Base-by-base conservation (phyloP, 64 coral and sea anemone genomes). In the Stichodactyla mertensii region DNA sequence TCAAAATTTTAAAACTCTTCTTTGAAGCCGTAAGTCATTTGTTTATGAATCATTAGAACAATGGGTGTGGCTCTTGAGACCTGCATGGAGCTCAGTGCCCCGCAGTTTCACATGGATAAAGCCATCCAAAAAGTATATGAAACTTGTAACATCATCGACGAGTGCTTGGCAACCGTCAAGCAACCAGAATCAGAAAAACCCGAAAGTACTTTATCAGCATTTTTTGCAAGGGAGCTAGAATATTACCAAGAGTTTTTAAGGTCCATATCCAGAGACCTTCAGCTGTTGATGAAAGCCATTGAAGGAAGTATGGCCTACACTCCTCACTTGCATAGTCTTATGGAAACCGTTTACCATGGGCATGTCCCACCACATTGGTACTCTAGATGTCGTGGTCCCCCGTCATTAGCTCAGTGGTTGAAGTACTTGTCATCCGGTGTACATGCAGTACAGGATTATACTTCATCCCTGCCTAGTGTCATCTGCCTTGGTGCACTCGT, bases 401-500 rank as follows among this genome's bases (percentile, higher is more conserved):
- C 26, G 4, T 19, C 45, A 1, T 53, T 81, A 20, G 52, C 51
- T 20, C 5, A 10, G 78, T 81, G 78, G 78, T 19, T 81, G 20
- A 28, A 81, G 78, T 4, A 26, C 24, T 74, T 74, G 26, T 74
- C 69, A 31, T 74, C 22, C 4, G 24, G 10, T 9, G 24, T 74
- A 23, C 9, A 11, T 74, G n/a, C 69, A 27, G 52, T 81, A 53
- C 78, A 81, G 45, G 22, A n/a, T 4, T 81, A 81, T 16, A 81
- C 51, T 53, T 4, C 53, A 74, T 81, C 15, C 7, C 2, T 22
- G 16, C 71, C 89, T 51, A 52, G 4, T 80, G 84, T 84, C 7
- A 79, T 78, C 79, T 57, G 67, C 4, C 89, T 90, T 28, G 81
- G 83, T 16, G 82, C 83, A 52, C 79, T 90, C 78, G 70, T 70